Conservation (phyloP, 1,140 invertebrate genomes). For the Halesus radiatus region DNA sequence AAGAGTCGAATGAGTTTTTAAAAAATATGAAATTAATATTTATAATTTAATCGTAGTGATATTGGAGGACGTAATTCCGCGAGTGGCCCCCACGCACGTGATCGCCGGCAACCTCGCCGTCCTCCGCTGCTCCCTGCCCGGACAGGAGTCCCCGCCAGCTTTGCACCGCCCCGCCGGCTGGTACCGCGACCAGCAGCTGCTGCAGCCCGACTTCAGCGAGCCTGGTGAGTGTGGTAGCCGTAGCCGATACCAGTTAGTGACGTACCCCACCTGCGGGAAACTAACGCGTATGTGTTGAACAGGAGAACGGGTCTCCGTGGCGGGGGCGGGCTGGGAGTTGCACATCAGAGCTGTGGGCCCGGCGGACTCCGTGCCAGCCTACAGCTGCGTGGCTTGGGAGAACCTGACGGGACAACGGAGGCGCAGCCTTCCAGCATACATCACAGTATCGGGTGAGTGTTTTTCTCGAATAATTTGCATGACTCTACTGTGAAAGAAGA, state of each 20-base stretch:
- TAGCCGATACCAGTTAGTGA: no score
- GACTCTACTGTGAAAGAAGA: no score
- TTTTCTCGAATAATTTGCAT: background rate
- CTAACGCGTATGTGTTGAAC: conserved; percentile 43
- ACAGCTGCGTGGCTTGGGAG: conserved; percentile 74
- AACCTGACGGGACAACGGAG: conserved; percentile 72
- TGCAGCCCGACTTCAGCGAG: conserved; percentile 69
- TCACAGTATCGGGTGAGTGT: conserved; percentile 54
- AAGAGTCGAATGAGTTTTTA: background rate
- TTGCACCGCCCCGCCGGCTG: conserved; percentile 80
- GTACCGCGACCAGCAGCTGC: conserved; percentile 72
- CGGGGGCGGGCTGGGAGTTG: conserved; percentile 70
- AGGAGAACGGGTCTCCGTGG: conserved; percentile 71
- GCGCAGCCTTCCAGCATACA: conserved; percentile 70
- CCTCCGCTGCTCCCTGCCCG: conserved; percentile 68
- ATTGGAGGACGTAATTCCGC: conserved; percentile 70
- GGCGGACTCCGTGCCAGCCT: conserved; percentile 71
- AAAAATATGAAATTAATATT: background rate
- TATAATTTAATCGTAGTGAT: conserved; percentile 57
- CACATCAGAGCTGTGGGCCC: conserved; percentile 72
- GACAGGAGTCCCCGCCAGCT: conserved; percentile 74
- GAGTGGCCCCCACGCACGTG: conserved; percentile 75
- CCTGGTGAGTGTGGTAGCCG: conserved; percentile 61
- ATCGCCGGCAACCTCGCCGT: conserved; percentile 77
- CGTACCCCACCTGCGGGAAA: no score